Base-by-base conservation (phyloP, 2,113 vertebrate species). In the Aldabrachelys gigantea region DNA sequence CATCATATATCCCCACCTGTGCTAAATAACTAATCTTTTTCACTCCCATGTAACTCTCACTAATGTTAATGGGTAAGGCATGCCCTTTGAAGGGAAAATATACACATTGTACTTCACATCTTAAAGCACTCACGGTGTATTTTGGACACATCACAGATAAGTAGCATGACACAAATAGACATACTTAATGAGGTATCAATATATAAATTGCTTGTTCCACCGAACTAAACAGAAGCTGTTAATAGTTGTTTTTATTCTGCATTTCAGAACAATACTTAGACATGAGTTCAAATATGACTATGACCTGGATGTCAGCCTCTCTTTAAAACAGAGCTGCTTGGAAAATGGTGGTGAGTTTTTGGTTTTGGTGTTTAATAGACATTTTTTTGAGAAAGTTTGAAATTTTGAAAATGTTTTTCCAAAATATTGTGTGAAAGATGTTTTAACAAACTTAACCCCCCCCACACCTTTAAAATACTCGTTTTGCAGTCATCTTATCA, bases 101-200 rank as follows among this genome's bases (percentile, higher is more conserved):
- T 19, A 56, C 44, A 65, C 57, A 91, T 85, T 53, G 57, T 0
- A 0, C 57, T 88, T 85, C 91, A 88, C 56, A 65, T 88, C 57
- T 75, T 96, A 93, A 95, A 96, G 54, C 75, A 85, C 75, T 94
- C 85, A 94, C 88, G 57, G 87, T 91, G 56, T 0, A 72, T 94
- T 95, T 93, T 93, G 93, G 91, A 82, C 88, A 59, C 81, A 59
- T 19, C 82, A 91, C 69, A 87, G 88, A 92, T 94, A 97, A 96
- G 88, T 82, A 96, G 50, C 59, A 91, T 6, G 16, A 89, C 76
- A 95, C 9, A 96, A 87, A 89, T 54, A 22, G 31, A 65, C 38
- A 52, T 49, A 84, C 78, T 91, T 89, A 85, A 80, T 94, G 90
- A 94, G 91, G 95, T 86, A 78, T 29, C 53, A 91, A 90, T 80